phyloP scores from a whole-genome alignment of 2,113 vertebrate genomes.

The Microtus pennsylvanicus region DNA sequence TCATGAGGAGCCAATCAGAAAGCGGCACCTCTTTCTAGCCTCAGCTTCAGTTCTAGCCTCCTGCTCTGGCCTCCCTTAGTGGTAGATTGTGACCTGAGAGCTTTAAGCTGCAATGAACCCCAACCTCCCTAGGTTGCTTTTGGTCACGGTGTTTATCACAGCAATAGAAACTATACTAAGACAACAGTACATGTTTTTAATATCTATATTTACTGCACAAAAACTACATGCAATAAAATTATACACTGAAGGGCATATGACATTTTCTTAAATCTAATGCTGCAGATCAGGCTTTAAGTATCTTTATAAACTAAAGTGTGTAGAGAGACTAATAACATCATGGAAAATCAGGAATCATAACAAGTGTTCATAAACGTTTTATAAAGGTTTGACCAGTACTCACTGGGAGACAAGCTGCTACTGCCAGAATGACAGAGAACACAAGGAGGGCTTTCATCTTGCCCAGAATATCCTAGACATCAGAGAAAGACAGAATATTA shows the following conservation, averaged over 20 bases:
- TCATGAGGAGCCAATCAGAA: background rate
- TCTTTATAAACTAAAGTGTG: background rate
- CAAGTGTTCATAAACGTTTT: background rate
- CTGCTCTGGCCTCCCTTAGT: background rate
- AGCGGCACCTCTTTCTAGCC: background rate
- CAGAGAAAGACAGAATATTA: background rate
- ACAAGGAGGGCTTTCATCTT: conserved; percentile 69
- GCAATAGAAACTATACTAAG: background rate
- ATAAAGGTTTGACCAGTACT: background rate
- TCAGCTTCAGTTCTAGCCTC: no score
- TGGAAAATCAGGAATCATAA: background rate
- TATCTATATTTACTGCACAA: background rate
- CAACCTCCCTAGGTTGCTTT: background rate
- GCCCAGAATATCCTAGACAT: background rate
- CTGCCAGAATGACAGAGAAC: conserved; percentile 48
- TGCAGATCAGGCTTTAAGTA: background rate
- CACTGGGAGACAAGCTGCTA: conserved; percentile 19
- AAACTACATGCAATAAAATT: background rate
- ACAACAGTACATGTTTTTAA: conserved; percentile 10
- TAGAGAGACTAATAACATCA: background rate
- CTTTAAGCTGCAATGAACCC: background rate
- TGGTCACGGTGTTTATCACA: background rate
- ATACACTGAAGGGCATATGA: background rate
- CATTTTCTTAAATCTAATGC: background rate
- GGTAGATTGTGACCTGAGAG: background rate